Base-by-base conservation (phyloP, 2,888 invertebrate genomes). In the Calliopum simillimum region DNA sequence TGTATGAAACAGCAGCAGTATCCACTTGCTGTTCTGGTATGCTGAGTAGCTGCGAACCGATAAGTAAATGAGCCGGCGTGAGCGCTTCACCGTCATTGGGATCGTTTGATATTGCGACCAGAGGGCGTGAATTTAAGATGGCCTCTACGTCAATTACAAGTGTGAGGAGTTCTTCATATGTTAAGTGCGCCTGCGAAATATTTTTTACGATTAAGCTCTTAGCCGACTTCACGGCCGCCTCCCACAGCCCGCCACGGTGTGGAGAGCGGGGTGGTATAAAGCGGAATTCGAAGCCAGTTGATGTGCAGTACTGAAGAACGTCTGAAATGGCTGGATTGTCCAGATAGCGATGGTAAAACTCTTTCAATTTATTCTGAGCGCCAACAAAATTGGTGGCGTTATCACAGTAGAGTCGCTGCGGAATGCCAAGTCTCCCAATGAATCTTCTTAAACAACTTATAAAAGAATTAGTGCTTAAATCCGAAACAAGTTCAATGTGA, bases 71-170 rank as follows among this genome's bases (percentile, higher is more conserved):
- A 4, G 67, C 75, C 1, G 76, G 75, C 1, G 76, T 75, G 1
- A 77, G 51, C 0, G 77, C 74, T 70, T 72, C 70, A 13, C 72
- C 66, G 46, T 76, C 75, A 70, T 75, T 76, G 11, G 75, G 74
- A 53, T 76, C 73, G 25, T 72, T 62, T 13, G 72, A 74, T n/a
- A 70, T 16, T 8, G 74, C 58, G 4, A 71, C 70, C 13, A 76
- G 33, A 2, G 77, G 76, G 4, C 76, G 70, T n/a, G 78, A 76
- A 61, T 78, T 79, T 16, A 79, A 62, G 56, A 76, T 73, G 4
- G 75, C 73, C 69, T 76, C 76, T 3, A 76, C 70, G 73, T 77
- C 74, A 33, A 72, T 53, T 2, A 75, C 64, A 4, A 76, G 55
- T 11, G 76, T 74, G 12, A 71, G 66, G 0, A 75, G 53, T 16